Evolutionary conservation across 2,797 vertebrate genomes (phyloP).

Genomic region (Tamandua tetradactyla): DNA sequence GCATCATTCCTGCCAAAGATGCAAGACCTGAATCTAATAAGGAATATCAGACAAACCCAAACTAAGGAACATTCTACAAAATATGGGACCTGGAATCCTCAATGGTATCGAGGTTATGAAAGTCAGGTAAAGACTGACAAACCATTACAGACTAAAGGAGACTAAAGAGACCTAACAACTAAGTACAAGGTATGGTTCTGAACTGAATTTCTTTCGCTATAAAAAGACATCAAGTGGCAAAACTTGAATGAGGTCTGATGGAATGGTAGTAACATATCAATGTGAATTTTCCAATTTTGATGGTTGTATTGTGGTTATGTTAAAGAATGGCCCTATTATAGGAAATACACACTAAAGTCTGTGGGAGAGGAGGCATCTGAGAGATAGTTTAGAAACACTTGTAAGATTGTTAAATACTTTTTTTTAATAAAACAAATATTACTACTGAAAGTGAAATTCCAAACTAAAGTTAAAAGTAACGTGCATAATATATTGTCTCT

Average conservation of each 20-base stretch:
- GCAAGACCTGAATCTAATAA: neutral
- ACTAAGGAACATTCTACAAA: neutral
- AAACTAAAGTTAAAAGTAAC: neutral
- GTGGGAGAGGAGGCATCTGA: neutral
- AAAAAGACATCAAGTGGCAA: neutral
- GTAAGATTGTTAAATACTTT: neutral
- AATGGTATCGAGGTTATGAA: neutral
- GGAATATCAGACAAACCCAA: neutral
- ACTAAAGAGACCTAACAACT: neutral
- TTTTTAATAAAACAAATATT: neutral
- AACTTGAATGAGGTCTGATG: neutral
- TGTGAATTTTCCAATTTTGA: neutral
- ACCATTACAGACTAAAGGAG: neutral
- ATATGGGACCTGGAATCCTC: neutral
- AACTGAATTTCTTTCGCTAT: neutral
- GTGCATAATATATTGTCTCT: neutral
- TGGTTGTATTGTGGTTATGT: neutral
- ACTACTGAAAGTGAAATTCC: neutral
- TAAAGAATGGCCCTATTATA: neutral
- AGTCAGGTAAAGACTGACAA: neutral
- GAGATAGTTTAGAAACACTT: neutral
- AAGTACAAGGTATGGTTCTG: neutral
- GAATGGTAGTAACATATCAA: neutral
- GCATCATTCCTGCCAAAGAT: neutral
- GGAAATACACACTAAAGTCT: neutral